Base-by-base conservation (phyloP, 2,113 vertebrate genomes). In the Rattus norvegicus region DNA sequence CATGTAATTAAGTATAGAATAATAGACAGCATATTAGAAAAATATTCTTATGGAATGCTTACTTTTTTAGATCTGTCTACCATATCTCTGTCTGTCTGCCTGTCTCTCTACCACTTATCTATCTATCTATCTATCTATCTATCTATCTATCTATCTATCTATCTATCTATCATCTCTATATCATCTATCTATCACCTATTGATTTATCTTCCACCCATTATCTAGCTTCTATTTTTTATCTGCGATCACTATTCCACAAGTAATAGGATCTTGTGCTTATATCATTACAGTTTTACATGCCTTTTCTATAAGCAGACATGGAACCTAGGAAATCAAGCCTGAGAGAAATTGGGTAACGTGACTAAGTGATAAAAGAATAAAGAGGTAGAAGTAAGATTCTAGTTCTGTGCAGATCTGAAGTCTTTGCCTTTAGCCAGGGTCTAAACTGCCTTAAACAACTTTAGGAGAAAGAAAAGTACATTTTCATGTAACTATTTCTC, bases 261-360 rank as follows among this genome's bases (percentile, higher is more conserved):
- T 52, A 83, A 30, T 28, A 95, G 65, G 14, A 86, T 90, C 28
- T 59, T 75, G 90, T 36, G 43, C 43, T 6, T 4, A 70, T 90
- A 85, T 47, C 2, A 17, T 63, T 65, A 65, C 4, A 85, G 33
- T 12, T 65, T 72, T 70, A 93, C 47, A 54, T 54, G 2, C 3
- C 54, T 92, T 96, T 88, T 56, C 30, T 6, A 61, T 59, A 91
- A 91, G 33, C 65, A n/a, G 14, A 47, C 47, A 30, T 67, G 83
- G 19, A 86, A 75, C 5, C 56, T 24, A 86, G 36, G 36, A 87
- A 94, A 94, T 7, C 16, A 84, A 90, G n/a, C 8, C 49, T 92
- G 47, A 90, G 36, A 94, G 85, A 93, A 87, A 56, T 88, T 79
- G 90, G 83, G 59, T 67, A 72, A 76, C 28, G 72, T 77, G 76